Evolutionary conservation across 2,113 vertebrate genomes (phyloP).

Genomic region (Paedocypris sp.): DNA sequence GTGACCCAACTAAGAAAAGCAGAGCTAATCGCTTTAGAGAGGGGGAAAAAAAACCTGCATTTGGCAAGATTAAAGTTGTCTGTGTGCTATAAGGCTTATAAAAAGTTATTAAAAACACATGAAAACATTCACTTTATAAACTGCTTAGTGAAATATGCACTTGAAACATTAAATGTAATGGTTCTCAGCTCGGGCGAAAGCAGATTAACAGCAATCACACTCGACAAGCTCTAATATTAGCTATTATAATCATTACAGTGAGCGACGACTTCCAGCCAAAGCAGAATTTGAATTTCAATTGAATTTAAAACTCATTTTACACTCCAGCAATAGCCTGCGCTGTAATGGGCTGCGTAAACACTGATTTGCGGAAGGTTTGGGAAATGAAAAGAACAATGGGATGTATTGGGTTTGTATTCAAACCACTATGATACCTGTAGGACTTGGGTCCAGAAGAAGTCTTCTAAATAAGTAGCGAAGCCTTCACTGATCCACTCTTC

Average conservation of each 20-base stretch:
- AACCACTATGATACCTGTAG: constrained; percentile 64
- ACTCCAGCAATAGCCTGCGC: background rate
- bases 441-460: constrained; percentile 76
- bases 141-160: background rate
- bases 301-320: background rate
- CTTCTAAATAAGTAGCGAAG: constrained; percentile 89
- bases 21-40: no score
- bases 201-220: background rate
- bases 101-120: background rate
- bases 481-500: constrained; percentile 98
- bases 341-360: background rate
- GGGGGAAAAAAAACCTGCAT: no score
- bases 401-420: no score
- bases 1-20: constrained; percentile 55
- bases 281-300: background rate
- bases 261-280: background rate
- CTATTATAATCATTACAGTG: background rate
- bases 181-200: background rate
- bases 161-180: background rate
- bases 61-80: no score
- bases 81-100: background rate
- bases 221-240: background rate
- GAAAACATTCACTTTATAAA: background rate
- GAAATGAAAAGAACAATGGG: no score
- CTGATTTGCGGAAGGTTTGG: no score